Conservation (phyloP, 2,888 invertebrate species). For the Alviniconcha strummeri region DNA sequence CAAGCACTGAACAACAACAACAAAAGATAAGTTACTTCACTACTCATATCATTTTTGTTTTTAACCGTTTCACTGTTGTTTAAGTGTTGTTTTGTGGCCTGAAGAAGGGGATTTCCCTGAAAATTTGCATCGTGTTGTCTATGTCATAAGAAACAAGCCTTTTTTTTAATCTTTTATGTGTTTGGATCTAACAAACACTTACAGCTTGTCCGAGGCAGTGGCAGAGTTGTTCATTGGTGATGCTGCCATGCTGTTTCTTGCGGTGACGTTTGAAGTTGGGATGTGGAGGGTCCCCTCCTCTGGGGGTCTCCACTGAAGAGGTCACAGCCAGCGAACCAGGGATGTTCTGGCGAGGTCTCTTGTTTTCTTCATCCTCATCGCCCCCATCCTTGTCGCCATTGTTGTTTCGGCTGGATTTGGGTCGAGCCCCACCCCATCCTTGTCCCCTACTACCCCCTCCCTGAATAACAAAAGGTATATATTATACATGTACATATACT, state of each 20-base stretch:
- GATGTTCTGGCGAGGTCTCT: neutral
- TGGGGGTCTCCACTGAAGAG: neutral
- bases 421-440: neutral
- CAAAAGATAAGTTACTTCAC: too few relatives aligned
- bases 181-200: slow-evolving; percentile 5
- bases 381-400: neutral
- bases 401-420: neutral
- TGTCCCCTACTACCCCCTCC: slow-evolving; percentile 2
- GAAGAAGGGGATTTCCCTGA: too few relatives aligned
- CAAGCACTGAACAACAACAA: too few relatives aligned
- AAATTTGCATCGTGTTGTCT: too few relatives aligned
- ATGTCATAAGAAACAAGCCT: too few relatives aligned
- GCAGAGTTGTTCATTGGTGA: slow-evolving; percentile 37
- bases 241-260: slow-evolving; percentile 34
- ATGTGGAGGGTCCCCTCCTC: neutral
- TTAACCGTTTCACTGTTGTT: too few relatives aligned
- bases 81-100: too few relatives aligned
- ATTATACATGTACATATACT: too few relatives aligned
- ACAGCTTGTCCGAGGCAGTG: slow-evolving; percentile 40
- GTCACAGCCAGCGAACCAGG: neutral
- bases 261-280: slow-evolving; percentile 19
- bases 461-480: neutral
- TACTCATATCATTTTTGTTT: too few relatives aligned
- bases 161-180: too few relatives aligned
- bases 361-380: neutral